Evolutionary conservation across 2,797 vertebrate genomes (phyloP), one percentile per base, ranked within the genome.

Genomic region (Streptopelia turtur): DNA sequence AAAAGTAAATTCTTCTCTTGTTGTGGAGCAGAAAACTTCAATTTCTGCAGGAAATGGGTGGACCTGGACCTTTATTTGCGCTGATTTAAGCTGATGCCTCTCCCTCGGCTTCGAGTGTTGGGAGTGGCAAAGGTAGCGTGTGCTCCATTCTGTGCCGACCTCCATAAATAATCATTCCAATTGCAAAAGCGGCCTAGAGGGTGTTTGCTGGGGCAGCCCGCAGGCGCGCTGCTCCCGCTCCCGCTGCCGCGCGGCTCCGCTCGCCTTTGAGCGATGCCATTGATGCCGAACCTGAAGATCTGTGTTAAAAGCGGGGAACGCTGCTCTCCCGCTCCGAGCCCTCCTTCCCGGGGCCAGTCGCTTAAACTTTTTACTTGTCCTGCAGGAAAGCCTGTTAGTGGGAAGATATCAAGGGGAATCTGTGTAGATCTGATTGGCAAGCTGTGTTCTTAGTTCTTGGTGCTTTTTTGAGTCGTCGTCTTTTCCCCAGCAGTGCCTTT

Each of bases 401-500:
- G 97, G 97, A 97, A 96, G 96, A 93, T 92, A 97, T 96, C 97
- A 96, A 97, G 96, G 95, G 96, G 95, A 96, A 83, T 94, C 95
- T 94, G 87, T 97, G 94, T 83, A 91, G 94, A 94, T 97, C 94
- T 94, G 94, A 91, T 94, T 97, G 92, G 97, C 96, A 96, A 96
- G 96, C 89, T 97, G 91, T 92, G 92, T 96, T 96, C 91, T 61
- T 94, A 97, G 97, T 96, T 97, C 97, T 96, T 84, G 45, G 92
- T 96, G 90, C 94, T 93, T 96, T 98, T 97, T 96, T 97, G 97
- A 97, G 96, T 84, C 89, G 56, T 75, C 94, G 55, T 95, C 86
- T 92, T 81, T 91, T 96, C 93, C 96, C 94, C 92, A 78, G 97
- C 96, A 96, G 95, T 97, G 97, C 96, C 97, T 97, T 98, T 98